These are phyloP conservation scores for Phaetusa simplex DNA, from an alignment of 2,113 vertebrate species.

Conservation along the genomic window DNA sequence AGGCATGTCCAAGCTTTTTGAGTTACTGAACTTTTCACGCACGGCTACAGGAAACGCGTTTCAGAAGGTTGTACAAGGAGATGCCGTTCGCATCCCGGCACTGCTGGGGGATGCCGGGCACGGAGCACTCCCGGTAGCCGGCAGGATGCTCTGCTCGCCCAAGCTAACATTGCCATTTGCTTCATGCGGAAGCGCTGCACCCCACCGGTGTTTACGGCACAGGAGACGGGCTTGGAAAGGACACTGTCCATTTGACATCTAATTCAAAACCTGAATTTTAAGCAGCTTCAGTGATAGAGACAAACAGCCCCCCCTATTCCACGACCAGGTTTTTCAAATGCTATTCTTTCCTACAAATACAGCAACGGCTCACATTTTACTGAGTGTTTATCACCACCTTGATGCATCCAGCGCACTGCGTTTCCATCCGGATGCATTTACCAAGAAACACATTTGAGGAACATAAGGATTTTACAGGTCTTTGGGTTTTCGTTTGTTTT, in stretches of 20 bases:
- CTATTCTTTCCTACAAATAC: background rate
- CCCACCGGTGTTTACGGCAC: background rate
- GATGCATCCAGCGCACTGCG: rapidly evolving
- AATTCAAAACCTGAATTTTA: background rate
- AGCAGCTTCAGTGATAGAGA: background rate
- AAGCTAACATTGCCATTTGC: no score
- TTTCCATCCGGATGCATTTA: background rate
- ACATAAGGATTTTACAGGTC: background rate
- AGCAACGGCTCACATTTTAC: background rate
- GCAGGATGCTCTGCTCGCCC: background rate
- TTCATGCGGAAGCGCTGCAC: background rate
- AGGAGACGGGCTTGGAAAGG: background rate
- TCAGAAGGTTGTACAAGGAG: background rate
- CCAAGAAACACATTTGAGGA: background rate
- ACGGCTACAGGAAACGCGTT: background rate
- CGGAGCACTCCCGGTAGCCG: rapidly evolving
- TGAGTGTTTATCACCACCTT: background rate
- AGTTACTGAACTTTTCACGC: background rate
- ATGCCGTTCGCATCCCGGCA: background rate
- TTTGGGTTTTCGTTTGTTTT: background rate
- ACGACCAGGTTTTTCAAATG: background rate
- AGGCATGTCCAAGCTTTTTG: background rate
- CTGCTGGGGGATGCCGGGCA: background rate
- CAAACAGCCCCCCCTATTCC: background rate
- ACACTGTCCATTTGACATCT: background rate